Percentiles rank a stretch among this genome's conserved stretches.
Conservation (phyloP, 2,888 invertebrate species). For the Tromatobia lineatoria region DNA sequence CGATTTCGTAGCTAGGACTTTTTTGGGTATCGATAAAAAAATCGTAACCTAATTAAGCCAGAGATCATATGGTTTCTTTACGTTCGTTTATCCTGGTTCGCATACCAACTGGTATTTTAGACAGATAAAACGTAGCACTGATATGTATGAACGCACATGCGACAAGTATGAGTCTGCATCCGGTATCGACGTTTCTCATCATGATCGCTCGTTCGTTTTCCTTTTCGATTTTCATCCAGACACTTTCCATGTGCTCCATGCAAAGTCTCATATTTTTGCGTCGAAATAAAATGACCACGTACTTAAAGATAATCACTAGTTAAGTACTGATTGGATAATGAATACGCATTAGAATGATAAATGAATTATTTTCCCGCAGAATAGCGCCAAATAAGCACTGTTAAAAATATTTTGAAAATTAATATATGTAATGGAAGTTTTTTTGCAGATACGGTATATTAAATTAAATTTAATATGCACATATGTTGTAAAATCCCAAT, state of each 20-base stretch:
- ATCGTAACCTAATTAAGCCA: constrained; percentile 58
- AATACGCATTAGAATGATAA: constrained; percentile 9
- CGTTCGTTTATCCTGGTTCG: constrained; percentile 49
- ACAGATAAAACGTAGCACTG: constrained; percentile 71
- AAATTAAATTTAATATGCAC: no score
- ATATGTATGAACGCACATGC: background rate
- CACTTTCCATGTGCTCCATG: constrained; percentile 67
- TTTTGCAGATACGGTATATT: no score
- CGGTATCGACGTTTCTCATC: constrained; percentile 68
- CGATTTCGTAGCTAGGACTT: constrained; percentile 72
- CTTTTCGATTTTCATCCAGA: constrained; percentile 68
- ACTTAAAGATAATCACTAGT: constrained; percentile 33
- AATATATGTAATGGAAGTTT: no score
- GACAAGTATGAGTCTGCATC: constrained; percentile 46
- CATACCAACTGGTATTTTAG: constrained; percentile 67
- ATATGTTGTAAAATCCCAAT: no score
- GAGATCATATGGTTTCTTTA: constrained; percentile 67
- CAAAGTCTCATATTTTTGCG: constrained; percentile 62
- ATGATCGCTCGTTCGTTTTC: constrained; percentile 25
- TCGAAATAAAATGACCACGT: constrained; percentile 45
- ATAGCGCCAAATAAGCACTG: no score
- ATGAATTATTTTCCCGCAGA: constrained; percentile 21
- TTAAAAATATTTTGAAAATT: no score
- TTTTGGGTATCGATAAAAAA: constrained; percentile 63
- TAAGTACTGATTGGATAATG: constrained; percentile 32